Conservation (phyloP, 1,140 invertebrate species). For the Sitobion miscanthi region DNA sequence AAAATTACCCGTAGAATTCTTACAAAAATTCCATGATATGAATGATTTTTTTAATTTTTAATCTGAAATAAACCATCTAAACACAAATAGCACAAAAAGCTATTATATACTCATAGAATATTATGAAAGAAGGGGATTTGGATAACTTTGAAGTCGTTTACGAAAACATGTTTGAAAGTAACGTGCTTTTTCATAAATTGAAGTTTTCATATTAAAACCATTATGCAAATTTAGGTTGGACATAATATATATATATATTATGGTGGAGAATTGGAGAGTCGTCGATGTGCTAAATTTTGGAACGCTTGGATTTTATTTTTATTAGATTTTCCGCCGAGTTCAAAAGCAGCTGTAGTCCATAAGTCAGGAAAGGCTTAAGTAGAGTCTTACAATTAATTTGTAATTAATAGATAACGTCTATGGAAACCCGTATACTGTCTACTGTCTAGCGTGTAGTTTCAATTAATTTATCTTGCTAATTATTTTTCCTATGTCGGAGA, state of each 20-base stretch:
- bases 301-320: not conserved
- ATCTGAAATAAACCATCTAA: no score
- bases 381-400: not conserved
- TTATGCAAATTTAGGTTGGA: not conserved
- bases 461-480: not conserved
- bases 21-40: no score
- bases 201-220: not conserved
- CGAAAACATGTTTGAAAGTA: not conserved
- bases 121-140: not conserved
- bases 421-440: not conserved
- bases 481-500: not conserved
- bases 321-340: not conserved
- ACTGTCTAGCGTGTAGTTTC: not conserved
- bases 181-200: not conserved
- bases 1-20: no score
- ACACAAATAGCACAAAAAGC: no score
- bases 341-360: not conserved
- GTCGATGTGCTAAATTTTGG: not conserved
- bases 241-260: not conserved
- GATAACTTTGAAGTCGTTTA: not conserved
- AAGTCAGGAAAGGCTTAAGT: not conserved
- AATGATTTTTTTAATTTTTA: no score
- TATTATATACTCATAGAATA: no score
- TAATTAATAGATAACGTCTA: not conserved
- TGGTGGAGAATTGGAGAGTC: not conserved